These are phyloP conservation scores for Stenoptilia bipunctidactyla DNA, from an alignment of 2,888 invertebrate genomes.

Conservation along the genomic window DNA sequence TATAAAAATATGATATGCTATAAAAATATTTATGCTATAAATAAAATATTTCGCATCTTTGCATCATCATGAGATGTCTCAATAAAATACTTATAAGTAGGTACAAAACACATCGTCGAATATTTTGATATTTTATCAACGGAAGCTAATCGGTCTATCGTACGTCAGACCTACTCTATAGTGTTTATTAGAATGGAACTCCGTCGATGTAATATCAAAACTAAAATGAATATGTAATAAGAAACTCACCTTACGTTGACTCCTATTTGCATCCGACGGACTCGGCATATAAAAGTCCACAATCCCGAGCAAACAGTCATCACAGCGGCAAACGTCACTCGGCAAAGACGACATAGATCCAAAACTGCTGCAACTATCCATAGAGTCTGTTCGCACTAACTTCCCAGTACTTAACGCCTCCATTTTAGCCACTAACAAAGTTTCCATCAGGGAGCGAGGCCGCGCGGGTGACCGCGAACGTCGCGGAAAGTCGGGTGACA, in stretches of 20 bases:
- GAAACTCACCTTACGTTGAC: constrained; percentile 74
- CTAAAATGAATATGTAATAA: no score
- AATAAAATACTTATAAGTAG: no score
- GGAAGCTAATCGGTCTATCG: no score
- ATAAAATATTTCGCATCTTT: no score
- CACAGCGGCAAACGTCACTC: constrained; percentile 85
- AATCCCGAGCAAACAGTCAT: constrained; percentile 86
- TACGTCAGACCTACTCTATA: no score
- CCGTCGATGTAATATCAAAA: no score
- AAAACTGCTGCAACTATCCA: constrained; percentile 81
- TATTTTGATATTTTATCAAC: no score
- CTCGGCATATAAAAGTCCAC: constrained; percentile 78
- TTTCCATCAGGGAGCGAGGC: constrained; percentile 86
- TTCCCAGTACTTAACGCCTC: constrained; percentile 75
- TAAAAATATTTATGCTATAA: no score
- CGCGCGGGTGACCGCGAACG: constrained; percentile 67
- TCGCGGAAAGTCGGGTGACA: constrained; percentile 58
- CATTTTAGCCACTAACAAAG: constrained; percentile 84
- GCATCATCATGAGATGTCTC: no score
- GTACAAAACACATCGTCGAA: no score
- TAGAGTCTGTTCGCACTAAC: constrained; percentile 80
- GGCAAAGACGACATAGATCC: constrained; percentile 77
- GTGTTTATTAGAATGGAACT: no score
- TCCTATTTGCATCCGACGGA: constrained; percentile 61
- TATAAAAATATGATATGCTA: no score